Percentiles rank a stretch among this genome's conserved stretches.
Evolutionary conservation across 2,888 invertebrate species (phyloP).

Genomic region (Gastrophysa polygoni): DNA sequence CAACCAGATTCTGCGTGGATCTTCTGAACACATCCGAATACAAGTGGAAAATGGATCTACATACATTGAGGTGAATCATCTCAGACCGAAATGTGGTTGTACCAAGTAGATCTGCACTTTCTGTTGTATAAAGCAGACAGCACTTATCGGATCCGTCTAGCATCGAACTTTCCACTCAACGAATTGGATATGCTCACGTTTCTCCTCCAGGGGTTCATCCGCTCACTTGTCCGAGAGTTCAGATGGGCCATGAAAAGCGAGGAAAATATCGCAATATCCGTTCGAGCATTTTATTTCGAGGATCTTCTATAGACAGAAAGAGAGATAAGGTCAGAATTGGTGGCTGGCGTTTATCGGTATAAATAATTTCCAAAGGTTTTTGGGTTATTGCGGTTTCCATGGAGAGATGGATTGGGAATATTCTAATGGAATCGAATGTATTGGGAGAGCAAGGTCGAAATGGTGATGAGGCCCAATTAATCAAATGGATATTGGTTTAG

Average conservation of each 20-base stretch:
- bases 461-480: no score
- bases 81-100: no score
- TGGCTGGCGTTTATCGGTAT: constrained; percentile 30
- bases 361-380: constrained; percentile 22
- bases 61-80: no score
- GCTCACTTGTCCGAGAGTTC: constrained; percentile 32
- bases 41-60: no score
- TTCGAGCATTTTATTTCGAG: constrained; percentile 32
- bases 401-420: neutral
- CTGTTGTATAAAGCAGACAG: no score
- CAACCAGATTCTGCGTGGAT: no score
- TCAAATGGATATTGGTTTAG: no score
- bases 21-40: no score
- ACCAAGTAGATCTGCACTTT: no score
- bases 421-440: no score
- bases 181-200: constrained; percentile 37
- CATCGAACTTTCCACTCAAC: constrained; percentile 42
- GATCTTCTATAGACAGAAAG: constrained; percentile 24
- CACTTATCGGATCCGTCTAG: no score
- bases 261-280: constrained; percentile 48
- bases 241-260: constrained; percentile 43
- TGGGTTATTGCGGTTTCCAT: neutral
- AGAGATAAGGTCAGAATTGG: constrained; percentile 15
- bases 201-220: constrained; percentile 30
- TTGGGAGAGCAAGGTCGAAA: no score